phyloP scores from a whole-genome alignment of 1,140 invertebrate genomes.

The Babylonia areolata region DNA sequence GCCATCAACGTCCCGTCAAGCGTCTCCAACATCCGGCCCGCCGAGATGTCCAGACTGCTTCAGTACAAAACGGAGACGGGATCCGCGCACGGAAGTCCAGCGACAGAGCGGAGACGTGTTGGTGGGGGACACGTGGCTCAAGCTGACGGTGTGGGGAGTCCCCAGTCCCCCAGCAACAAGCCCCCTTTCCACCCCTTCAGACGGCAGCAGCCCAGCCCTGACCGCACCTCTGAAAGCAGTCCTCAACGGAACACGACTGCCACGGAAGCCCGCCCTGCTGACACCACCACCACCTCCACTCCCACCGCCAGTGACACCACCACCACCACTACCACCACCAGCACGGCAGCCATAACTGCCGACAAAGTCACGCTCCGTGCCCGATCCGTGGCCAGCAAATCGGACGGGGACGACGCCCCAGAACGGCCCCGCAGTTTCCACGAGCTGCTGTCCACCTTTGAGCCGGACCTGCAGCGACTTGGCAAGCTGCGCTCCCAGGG shows the following conservation, averaged over 20 bases:
- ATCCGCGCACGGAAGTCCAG: neutral
- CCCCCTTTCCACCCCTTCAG: slow-evolving; percentile 15
- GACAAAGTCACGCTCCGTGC: neutral
- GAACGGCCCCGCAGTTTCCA: slow-evolving; percentile 70
- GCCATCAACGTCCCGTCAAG: neutral
- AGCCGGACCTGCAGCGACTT: slow-evolving; percentile 51
- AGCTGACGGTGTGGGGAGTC: neutral
- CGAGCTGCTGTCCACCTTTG: slow-evolving; percentile 65
- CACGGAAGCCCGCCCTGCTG: neutral
- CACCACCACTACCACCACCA: neutral
- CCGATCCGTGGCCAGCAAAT: slow-evolving; percentile 1
- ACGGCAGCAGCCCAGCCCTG: slow-evolving; percentile 31
- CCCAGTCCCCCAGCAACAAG: slow-evolving; percentile 39
- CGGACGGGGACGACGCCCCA: slow-evolving; percentile 27
- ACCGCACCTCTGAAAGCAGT: neutral
- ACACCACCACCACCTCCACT: neutral
- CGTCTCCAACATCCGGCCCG: slow-evolving; percentile 2
- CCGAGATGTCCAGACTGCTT: slow-evolving; percentile 2
- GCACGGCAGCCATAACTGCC: no score
- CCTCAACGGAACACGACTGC: neutral
- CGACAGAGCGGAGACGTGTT: neutral
- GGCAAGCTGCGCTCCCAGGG: slow-evolving; percentile 50
- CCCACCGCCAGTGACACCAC: neutral
- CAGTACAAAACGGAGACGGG: neutral
- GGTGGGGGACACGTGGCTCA: neutral